phyloP scores from a whole-genome alignment of 2,888 invertebrate genomes.

The Tolmerus cingulatus region DNA sequence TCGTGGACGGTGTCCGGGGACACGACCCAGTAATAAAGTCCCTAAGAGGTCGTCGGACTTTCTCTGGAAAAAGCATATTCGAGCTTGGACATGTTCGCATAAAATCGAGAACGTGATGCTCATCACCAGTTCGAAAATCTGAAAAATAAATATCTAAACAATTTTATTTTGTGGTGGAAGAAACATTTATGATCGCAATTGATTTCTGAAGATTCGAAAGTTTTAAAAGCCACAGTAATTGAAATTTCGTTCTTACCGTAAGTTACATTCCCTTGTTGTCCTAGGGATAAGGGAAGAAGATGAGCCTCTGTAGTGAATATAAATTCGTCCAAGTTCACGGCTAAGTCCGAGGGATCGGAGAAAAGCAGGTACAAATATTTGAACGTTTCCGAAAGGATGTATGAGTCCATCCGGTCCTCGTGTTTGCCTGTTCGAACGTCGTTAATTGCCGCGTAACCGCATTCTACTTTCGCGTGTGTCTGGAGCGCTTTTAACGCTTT shows the following conservation, averaged over 20 bases:
- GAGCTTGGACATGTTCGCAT: conserved; percentile 84
- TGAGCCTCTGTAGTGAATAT: conserved; percentile 95
- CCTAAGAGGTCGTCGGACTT: conserved; percentile 82
- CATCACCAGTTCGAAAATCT: conserved; percentile 66
- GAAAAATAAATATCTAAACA: conserved; percentile 48
- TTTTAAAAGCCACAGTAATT: too few species aligned
- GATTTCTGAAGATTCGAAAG: too few species aligned
- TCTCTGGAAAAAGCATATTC: conserved; percentile 81
- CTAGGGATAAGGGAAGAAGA: conserved; percentile 86
- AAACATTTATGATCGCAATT: background rate
- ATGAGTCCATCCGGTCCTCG: conserved; percentile 98
- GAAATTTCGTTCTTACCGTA: conserved; percentile 56
- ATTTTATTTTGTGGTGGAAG: background rate
- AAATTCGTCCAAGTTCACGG: conserved; percentile 84
- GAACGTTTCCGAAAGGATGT: conserved; percentile 96
- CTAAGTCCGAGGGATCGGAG: conserved; percentile 83
- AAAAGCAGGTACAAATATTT: conserved; percentile 96
- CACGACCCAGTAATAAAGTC: conserved; percentile 86
- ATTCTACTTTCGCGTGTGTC: conserved; percentile 89
- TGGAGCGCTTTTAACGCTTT: conserved; percentile 89
- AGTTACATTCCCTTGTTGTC: conserved; percentile 69
- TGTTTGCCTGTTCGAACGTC: conserved; percentile 90
- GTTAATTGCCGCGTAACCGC: conserved; percentile 97
- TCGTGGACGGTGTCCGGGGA: conserved; percentile 69
- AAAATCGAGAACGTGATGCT: conserved; percentile 66